phyloP scores from a whole-genome alignment of 2,888 invertebrate genomes.

The Drosophila meridiana region DNA sequence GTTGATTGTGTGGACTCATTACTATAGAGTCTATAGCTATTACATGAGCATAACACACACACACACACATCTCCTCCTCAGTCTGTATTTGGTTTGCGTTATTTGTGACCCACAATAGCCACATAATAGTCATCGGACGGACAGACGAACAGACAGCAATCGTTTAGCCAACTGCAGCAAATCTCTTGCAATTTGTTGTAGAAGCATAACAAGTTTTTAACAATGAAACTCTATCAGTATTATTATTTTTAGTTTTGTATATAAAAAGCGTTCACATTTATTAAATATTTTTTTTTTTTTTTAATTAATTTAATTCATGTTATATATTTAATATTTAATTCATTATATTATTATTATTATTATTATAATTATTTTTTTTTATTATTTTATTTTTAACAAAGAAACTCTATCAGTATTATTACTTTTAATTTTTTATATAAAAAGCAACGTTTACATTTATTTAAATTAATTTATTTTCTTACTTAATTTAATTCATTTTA shows the following conservation, averaged over 20 bases:
- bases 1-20: constrained; percentile 45
- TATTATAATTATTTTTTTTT: too few species aligned
- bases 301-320: too few species aligned
- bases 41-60: constrained; percentile 11
- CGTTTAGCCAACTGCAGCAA: constrained; percentile 16
- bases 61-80: too few species aligned
- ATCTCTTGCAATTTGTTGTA: background rate
- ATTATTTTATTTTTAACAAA: background rate
- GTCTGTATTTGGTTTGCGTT: constrained; percentile 23
- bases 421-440: background rate
- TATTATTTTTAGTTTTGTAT: background rate
- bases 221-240: background rate
- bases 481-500: too few species aligned
- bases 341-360: too few species aligned
- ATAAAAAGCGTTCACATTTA: too few species aligned
- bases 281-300: too few species aligned
- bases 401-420: background rate
- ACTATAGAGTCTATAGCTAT: constrained; percentile 19
- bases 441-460: too few species aligned
- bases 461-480: too few species aligned
- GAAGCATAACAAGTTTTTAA: background rate
- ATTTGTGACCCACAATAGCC: constrained; percentile 43
- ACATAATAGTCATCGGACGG: constrained; percentile 3
- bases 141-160: constrained; percentile 18
- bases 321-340: too few species aligned